phyloP scores from a whole-genome alignment of 2,797 vertebrate species.

The Lacerta bilineata region DNA sequence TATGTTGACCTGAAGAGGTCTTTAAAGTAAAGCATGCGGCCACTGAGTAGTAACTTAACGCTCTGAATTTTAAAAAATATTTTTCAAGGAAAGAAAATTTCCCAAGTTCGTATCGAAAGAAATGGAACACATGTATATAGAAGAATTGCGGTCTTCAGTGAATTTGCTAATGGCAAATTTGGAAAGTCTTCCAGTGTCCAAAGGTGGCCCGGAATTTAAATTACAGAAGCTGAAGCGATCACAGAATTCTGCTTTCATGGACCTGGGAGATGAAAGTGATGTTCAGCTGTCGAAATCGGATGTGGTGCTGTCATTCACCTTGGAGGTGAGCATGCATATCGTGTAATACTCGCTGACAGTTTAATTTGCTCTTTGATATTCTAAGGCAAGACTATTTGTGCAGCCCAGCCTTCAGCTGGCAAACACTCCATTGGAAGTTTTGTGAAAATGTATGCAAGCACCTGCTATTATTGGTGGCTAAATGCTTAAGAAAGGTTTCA shows the following conservation, averaged over 20 bases:
- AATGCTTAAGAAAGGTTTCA: background rate
- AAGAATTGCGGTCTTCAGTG: constrained; percentile 93
- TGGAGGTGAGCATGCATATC: constrained; percentile 86
- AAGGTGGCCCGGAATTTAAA: constrained; percentile 94
- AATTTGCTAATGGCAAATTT: constrained; percentile 97
- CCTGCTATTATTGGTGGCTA: background rate
- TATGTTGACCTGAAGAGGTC: background rate
- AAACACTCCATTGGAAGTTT: background rate
- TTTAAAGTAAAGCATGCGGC: constrained; percentile 20
- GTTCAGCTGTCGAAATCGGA: constrained; percentile 93
- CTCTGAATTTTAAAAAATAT: constrained; percentile 61
- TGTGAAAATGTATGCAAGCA: constrained; percentile 23
- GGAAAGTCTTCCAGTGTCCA: constrained; percentile 97
- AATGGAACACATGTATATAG: constrained; percentile 93
- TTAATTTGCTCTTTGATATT: background rate
- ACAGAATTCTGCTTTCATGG: constrained; percentile 94
- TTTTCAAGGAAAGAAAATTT: constrained; percentile 88
- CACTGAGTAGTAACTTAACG: constrained; percentile 25
- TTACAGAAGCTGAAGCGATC: constrained; percentile 93
- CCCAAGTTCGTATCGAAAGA: constrained; percentile 89
- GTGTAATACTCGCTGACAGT: background rate
- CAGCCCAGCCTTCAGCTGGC: background rate
- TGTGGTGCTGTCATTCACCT: constrained; percentile 92
- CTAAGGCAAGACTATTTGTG: constrained; percentile 23
- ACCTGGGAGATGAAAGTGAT: constrained; percentile 94